Base-by-base conservation (phyloP, 2,797 vertebrate species). In the Novumbra hubbsi region DNA sequence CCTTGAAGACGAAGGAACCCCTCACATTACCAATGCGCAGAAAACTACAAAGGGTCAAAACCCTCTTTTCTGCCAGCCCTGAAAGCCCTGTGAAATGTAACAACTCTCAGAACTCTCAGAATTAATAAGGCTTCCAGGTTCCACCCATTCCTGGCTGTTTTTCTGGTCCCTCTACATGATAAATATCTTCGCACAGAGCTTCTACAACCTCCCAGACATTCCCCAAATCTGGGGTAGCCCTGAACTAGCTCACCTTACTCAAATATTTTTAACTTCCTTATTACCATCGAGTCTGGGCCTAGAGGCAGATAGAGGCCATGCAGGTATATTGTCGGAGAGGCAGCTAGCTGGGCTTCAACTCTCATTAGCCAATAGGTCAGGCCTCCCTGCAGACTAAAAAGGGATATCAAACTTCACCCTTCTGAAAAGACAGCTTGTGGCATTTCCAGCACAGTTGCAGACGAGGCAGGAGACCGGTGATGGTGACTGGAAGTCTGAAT, bases 321-420 rank as follows among this genome's bases (percentile, higher is more conserved):
- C 84, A 83, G 76, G 83, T 72, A 68, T 71, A 52, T 19, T 38
- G 73, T 6, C 0, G 72, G 70, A 64, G 80, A 82, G 78, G 77
- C 73, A 78, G 76, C 68, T 74, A 70, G 78, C 73, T 66, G 74
- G 73, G 78, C 75, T 68, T 80, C 72, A 78, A 76, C 70, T 76
- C 89, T 91, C 86, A 84, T 92, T 92, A 92, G 81, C 17, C 73
- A 85, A 79, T 63, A 55, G 79, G 81, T 86, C 84, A 78, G 71
- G 81, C 83, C 78, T 83, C 81, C 76, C 76, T 64, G 16, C 57
- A 75, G 85, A 84, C 85, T 76, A 80, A 78, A 77, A 78, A 19
- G 81, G 76, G 71, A 86, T 81, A 84, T 86, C 75, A 72, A 84
- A 80, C 73, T 75, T 81, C 73, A 64, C 45, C 50, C 49, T n/a